These are phyloP conservation scores for Ephestia elutella DNA, from an alignment of 1,140 invertebrate species.

Conservation along the genomic window DNA sequence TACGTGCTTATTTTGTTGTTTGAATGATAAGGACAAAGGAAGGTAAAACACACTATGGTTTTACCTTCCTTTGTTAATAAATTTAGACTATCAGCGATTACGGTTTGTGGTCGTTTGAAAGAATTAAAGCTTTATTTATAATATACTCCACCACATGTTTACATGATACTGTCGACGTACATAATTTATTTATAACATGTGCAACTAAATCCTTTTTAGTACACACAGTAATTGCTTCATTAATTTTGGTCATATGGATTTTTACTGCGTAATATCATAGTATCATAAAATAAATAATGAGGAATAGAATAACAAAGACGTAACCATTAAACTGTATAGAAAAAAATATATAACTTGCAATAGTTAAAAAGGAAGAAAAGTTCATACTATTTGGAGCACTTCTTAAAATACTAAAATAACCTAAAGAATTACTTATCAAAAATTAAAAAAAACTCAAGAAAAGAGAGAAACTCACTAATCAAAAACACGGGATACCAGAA, in stretches of 20 bases:
- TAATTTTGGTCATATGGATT: neutral
- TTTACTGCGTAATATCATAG: neutral
- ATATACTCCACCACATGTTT: constrained; percentile 1
- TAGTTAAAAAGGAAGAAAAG: no score
- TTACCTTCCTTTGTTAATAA: neutral
- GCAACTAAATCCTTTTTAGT: constrained; percentile 7
- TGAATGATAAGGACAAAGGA: no score
- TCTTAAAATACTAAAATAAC: no score
- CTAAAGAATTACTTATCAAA: no score
- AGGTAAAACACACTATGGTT: no score
- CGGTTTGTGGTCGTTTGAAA: neutral
- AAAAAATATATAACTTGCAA: neutral
- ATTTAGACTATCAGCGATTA: neutral
- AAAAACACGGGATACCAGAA: no score
- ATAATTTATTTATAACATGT: constrained; percentile 9
- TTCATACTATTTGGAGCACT: no score
- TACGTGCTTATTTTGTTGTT: no score
- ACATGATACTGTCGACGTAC: neutral
- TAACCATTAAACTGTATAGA: neutral
- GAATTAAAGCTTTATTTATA: neutral
- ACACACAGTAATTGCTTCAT: neutral
- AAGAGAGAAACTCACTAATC: no score
- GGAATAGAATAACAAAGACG: neutral
- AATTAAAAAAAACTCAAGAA: no score
- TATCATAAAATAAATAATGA: no score